Base-by-base conservation (phyloP, 2,888 invertebrate species). In the Octonoba sinensis region DNA sequence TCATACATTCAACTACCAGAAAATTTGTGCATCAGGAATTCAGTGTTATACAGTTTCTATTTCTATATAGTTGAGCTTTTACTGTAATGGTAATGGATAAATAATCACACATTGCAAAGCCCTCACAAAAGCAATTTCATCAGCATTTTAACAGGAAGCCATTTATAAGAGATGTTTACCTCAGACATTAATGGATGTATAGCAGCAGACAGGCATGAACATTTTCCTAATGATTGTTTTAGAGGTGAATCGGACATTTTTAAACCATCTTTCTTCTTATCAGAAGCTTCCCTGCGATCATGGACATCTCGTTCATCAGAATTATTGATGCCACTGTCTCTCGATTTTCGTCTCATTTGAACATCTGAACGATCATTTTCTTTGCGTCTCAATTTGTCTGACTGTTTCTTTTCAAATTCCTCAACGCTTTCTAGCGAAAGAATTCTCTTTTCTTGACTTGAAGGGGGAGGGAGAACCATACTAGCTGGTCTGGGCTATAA, bases 161-260 rank as follows among this genome's bases (percentile, higher is more conserved):
- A 15, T 51, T 13, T 47, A 66, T 27, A 67, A n/a, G 15, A n/a
- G 27, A 27, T 24, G 15, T 12, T 20, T 83, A 87, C 87, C 85
- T 87, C 87, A 67, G 86, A 85, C 71, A 87, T 84, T 69, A 87
- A 85, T 20, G 87, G 87, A 22, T 86, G 85, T 46, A 87, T 83
- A 77, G 86, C 86, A 60, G 86, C 69, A 36, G 84, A 83, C 47
- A 85, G 69, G 56, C 76, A 85, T 88, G 86, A 89, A 87, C 56
- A 87, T 87, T 86, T 88, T 87, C 83, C 88, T 85, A 84, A 88
- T 88, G 71, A 70, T 16, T 72, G 69, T 24, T 74, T 75, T 18
- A 51, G 27, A 18, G 73, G 73, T 27, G 81, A 73, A 15, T 76
- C 72, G 15, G 69, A 20, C 16, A 64, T 54, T 27, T 65, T 62